phyloP scores from a whole-genome alignment of 23 tunicate genomes.

The Ciona savignyi region DNA sequence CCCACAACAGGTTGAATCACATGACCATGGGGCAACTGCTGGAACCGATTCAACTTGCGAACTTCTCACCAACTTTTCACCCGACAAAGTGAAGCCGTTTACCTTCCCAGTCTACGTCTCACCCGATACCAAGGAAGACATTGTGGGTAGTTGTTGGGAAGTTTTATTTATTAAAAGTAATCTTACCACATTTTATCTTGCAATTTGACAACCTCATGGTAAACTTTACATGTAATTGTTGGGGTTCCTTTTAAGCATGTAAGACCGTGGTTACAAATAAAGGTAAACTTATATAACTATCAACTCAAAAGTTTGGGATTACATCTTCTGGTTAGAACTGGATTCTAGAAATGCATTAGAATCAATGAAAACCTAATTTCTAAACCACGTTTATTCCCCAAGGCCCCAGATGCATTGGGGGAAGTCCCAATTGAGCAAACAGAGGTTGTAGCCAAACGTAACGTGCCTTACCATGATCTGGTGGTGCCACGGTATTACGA shows the following conservation, averaged over 20 bases:
- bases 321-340: too few relatives aligned
- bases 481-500: conserved; percentile 70
- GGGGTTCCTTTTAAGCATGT: too few relatives aligned
- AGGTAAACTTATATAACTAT: too few relatives aligned
- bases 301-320: too few relatives aligned
- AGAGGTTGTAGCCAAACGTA: conserved; percentile 18
- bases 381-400: not conserved
- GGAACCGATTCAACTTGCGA: not conserved
- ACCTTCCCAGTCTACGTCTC: conserved; percentile 77
- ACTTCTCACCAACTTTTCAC: conserved; percentile 14
- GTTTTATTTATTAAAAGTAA: too few relatives aligned
- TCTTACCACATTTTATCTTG: too few relatives aligned
- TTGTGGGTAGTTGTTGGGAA: too few relatives aligned
- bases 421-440: conserved; percentile 38
- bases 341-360: too few relatives aligned
- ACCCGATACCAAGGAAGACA: conserved; percentile 67
- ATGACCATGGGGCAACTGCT: conserved; percentile 21
- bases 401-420: conserved; percentile 62
- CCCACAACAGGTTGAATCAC: conserved; percentile 45
- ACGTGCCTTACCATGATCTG: conserved; percentile 51
- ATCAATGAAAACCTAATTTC: too few relatives aligned
- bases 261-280: too few relatives aligned
- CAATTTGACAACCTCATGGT: too few relatives aligned
- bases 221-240: too few relatives aligned
- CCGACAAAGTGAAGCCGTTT: conserved; percentile 53